Evolutionary conservation across 2,113 vertebrate species (phyloP), one percentile per base, ranked within the genome.

Genomic region (Meleagris gallopavo): DNA sequence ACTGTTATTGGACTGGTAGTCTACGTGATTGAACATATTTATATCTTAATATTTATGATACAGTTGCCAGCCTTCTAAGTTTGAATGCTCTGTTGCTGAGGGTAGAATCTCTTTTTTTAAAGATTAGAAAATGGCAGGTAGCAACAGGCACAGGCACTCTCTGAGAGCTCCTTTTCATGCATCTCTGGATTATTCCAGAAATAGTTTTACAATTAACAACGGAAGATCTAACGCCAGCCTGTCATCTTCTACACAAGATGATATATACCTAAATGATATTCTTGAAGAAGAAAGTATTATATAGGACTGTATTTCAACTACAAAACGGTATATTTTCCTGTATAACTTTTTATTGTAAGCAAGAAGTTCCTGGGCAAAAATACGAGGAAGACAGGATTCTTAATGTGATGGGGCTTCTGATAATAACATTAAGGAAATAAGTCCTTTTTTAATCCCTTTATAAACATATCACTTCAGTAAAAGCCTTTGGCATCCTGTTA

Each of bases 371-470:
- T 13, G 7, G 40, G 54, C 13, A 54, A 60, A 60, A 60, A 71
- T 86, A 79, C 13, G 13, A 70, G 41, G 11, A 45, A 60, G 27
- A 74, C 12, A 58, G 30, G 25, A 15, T 38, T 65, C 19, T 48
- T 72, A 41, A 67, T 10, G 7, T 30, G 45, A 16, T 40, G 40
- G 54, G 20, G 9, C 40, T 90, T 66, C 20, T 45, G 4, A 36
- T 52, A 84, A 3, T 62, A 45, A 29, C 3, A 8, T 27, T 50
- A 45, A 76, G 46, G 29, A 89, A 92, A 50, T 75, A 2, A 2
- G 0, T 27, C 1, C 36, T 6, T 54, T 43, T 1, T 17, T 6
- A 5, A 34, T 45, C 12, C 32, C 72, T 16, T 16, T 40, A 3
- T 41, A 38, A 17, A n/a, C 71, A 8, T 70, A 55, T 61, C 2